Evolutionary conservation across 2,113 vertebrate genomes (phyloP).

Genomic region (Thamnaconus septentrionalis): DNA sequence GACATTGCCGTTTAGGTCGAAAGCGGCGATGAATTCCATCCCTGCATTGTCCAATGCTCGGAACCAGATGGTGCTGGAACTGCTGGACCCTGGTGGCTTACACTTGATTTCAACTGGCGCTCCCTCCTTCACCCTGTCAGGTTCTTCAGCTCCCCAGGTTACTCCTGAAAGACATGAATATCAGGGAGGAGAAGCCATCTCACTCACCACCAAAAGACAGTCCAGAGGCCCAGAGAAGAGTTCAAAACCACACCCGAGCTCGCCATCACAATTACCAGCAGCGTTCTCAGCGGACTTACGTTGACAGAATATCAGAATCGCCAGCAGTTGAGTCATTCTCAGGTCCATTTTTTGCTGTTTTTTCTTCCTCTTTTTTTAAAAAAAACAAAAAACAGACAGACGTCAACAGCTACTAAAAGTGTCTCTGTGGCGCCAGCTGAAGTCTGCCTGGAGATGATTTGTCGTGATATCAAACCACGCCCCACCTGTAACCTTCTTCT

Average conservation of each 20-base stretch:
- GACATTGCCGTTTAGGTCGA: rapidly evolving
- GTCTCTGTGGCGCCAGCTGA: conserved; percentile 24
- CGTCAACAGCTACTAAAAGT: neutral
- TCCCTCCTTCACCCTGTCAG: neutral
- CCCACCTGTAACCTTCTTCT: conserved; percentile 49
- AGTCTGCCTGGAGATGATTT: conserved; percentile 18
- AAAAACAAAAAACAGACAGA: neutral
- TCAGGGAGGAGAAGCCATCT: neutral
- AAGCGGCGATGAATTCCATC: conserved; percentile 57
- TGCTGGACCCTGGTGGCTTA: rapidly evolving
- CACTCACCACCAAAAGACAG: neutral
- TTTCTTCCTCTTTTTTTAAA: neutral
- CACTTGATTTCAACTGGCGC: rapidly evolving
- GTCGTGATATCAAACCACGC: conserved; percentile 41
- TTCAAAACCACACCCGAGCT: neutral
- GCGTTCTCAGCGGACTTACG: conserved; percentile 39
- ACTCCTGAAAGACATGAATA: conserved; percentile 6
- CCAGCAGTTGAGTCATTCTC: conserved; percentile 47
- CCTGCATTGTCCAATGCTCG: conserved; percentile 2
- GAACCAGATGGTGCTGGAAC: conserved; percentile 34
- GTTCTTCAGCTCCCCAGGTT: rapidly evolving
- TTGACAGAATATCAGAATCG: conserved; percentile 34
- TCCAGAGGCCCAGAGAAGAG: neutral
- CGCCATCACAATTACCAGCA: neutral
- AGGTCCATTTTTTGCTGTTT: conserved; percentile 42